Conservation (phyloP, 2,888 invertebrate species). For the Carcina quercana region DNA sequence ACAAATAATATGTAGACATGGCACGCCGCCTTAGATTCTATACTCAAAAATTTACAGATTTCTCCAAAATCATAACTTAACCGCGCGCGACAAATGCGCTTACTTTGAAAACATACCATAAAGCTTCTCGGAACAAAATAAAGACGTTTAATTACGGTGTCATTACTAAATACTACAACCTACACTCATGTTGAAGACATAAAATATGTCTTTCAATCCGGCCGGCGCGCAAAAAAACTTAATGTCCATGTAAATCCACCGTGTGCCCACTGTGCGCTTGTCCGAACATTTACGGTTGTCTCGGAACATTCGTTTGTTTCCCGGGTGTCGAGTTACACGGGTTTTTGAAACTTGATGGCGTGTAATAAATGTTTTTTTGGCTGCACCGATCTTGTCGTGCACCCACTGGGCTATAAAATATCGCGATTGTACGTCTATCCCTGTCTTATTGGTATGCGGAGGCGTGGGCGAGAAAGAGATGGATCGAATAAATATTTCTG, state of each 20-base stretch:
- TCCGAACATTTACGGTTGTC: slow-evolving; percentile 37
- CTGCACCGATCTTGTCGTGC: slow-evolving; percentile 41
- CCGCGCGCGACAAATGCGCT: too few species aligned
- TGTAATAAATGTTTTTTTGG: slow-evolving; percentile 65
- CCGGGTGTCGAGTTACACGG: slow-evolving; percentile 60
- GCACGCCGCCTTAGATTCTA: too few species aligned
- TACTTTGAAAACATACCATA: too few species aligned
- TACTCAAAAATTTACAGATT: too few species aligned
- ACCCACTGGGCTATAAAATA: slow-evolving; percentile 42
- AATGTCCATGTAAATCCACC: slow-evolving; percentile 22
- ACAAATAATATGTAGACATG: too few species aligned
- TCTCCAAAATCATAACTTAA: too few species aligned
- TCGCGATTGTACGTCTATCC: slow-evolving; percentile 25
- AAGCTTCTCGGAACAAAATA: too few species aligned
- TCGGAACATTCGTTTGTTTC: slow-evolving; percentile 39
- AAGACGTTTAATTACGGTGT: too few species aligned
- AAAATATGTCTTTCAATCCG: too few species aligned
- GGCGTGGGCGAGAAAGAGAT: slow-evolving; percentile 26
- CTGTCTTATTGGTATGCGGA: slow-evolving; percentile 16
- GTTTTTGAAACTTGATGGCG: slow-evolving; percentile 62
- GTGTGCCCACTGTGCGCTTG: slow-evolving; percentile 38
- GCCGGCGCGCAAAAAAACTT: slow-evolving; percentile 6
- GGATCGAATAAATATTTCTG: slow-evolving; percentile 23
- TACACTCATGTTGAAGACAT: slow-evolving; percentile 4
- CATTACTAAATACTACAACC: slow-evolving; percentile 8